Evolutionary conservation across 2,797 vertebrate genomes (phyloP).

Genomic region (Okamejei kenojei): DNA sequence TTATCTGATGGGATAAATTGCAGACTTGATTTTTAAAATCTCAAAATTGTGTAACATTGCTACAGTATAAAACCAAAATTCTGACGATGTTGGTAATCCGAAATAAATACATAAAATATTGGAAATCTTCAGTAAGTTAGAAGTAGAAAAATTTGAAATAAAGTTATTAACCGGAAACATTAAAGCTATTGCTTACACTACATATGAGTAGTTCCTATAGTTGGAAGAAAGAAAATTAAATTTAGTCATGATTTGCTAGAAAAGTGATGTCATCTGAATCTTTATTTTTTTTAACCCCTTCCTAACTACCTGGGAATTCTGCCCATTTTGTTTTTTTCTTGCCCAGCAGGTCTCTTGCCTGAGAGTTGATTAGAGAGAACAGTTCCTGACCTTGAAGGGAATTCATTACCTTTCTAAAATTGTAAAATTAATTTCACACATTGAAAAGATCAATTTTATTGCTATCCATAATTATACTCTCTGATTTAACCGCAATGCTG

Average conservation of each 20-base stretch:
- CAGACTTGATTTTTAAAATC: too few species aligned
- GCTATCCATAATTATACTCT: background rate
- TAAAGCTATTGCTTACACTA: too few species aligned
- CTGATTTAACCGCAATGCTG: background rate
- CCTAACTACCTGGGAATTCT: background rate
- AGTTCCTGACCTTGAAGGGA: background rate
- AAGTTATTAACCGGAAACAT: too few species aligned
- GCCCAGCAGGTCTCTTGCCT: background rate
- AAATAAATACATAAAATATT: too few species aligned
- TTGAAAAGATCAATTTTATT: background rate
- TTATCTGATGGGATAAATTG: too few species aligned
- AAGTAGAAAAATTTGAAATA: too few species aligned
- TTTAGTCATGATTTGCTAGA: background rate
- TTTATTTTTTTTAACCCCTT: background rate
- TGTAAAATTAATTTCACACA: background rate
- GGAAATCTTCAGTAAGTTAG: too few species aligned
- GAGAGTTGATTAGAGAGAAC: background rate
- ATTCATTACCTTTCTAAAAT: background rate
- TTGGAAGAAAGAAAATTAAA: background rate
- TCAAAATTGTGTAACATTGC: too few species aligned
- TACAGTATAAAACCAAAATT: background rate
- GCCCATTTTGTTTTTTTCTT: background rate
- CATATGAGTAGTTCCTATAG: too few species aligned
- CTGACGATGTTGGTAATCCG: too few species aligned
- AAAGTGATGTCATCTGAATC: background rate